phyloP scores from a whole-genome alignment of 2,888 invertebrate species.

The Nipponacmea schrenckii region DNA sequence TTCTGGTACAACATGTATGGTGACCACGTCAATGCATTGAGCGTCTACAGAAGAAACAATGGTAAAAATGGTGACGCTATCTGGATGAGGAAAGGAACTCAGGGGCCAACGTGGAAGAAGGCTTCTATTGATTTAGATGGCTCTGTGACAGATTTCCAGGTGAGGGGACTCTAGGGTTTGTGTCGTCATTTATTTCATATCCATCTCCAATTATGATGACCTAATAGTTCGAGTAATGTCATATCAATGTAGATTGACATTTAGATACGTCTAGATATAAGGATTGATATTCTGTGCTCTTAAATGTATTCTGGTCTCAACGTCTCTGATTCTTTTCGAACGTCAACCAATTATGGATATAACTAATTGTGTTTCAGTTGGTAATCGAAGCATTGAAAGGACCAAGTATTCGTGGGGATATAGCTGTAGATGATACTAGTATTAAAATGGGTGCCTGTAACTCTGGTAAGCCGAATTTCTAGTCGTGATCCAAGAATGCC shows the following conservation, averaged over 20 bases:
- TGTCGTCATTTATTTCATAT: background rate
- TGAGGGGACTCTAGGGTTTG: slow-evolving; percentile 1
- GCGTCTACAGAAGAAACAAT: slow-evolving; percentile 36
- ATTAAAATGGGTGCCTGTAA: slow-evolving; percentile 37
- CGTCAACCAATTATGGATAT: no score
- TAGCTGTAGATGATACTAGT: slow-evolving; percentile 50
- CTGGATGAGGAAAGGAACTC: slow-evolving; percentile 44
- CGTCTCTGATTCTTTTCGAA: no score
- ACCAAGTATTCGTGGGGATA: slow-evolving; percentile 41
- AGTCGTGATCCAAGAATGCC: background rate
- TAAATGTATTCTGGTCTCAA: no score
- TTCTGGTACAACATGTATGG: slow-evolving; percentile 63
- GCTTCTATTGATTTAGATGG: slow-evolving; percentile 31
- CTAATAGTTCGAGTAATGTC: no score
- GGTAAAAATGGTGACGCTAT: slow-evolving; percentile 34
- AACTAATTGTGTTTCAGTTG: slow-evolving; percentile 32
- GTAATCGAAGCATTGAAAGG: slow-evolving; percentile 46
- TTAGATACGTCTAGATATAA: no score
- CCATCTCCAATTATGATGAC: no score
- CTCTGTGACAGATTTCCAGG: background rate
- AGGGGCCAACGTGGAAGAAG: slow-evolving; percentile 43
- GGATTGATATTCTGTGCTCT: no score
- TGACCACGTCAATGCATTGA: slow-evolving; percentile 41
- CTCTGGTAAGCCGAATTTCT: slow-evolving; percentile 26
- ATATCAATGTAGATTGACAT: no score